Conservation (phyloP, 2,113 vertebrate genomes). For the Verasper variegatus region DNA sequence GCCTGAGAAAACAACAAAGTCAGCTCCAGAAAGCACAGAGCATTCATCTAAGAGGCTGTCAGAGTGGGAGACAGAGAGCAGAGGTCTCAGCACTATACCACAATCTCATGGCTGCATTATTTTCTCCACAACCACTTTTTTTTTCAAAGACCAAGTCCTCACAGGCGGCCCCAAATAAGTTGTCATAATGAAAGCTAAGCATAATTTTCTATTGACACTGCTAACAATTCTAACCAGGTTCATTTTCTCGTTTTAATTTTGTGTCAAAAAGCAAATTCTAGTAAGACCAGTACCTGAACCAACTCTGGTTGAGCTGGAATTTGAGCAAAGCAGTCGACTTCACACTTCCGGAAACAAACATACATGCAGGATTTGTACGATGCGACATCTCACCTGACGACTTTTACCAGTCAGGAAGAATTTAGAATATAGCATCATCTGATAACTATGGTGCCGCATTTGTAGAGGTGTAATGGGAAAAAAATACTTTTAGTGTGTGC, state of each 20-base stretch:
- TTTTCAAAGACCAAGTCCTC: constrained; percentile 9
- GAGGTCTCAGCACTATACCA: constrained; percentile 74
- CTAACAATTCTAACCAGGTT: constrained; percentile 4
- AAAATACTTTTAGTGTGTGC: too few relatives aligned
- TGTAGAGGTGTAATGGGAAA: too few relatives aligned
- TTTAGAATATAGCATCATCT: neutral
- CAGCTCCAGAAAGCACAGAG: constrained; percentile 78
- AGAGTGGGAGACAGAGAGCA: constrained; percentile 75
- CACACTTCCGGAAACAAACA: too few relatives aligned
- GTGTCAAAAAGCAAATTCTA: neutral
- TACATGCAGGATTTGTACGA: neutral
- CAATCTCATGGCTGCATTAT: constrained; percentile 60
- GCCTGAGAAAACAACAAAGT: constrained; percentile 82
- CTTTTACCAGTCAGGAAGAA: too few relatives aligned
- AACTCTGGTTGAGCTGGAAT: neutral
- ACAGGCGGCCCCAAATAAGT: constrained; percentile 20
- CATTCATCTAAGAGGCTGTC: constrained; percentile 79
- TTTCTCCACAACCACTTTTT: constrained; percentile 50
- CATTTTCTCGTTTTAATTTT: neutral
- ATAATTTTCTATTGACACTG: constrained; percentile 23
- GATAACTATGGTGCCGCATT: too few relatives aligned
- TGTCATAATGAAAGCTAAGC: constrained; percentile 15
- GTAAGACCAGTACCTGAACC: neutral
- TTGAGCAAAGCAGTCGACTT: too few relatives aligned
- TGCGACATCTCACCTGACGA: neutral